These are phyloP conservation scores for Tenodera sinensis DNA, from an alignment of 2,888 invertebrate species.

Conservation along the genomic window DNA sequence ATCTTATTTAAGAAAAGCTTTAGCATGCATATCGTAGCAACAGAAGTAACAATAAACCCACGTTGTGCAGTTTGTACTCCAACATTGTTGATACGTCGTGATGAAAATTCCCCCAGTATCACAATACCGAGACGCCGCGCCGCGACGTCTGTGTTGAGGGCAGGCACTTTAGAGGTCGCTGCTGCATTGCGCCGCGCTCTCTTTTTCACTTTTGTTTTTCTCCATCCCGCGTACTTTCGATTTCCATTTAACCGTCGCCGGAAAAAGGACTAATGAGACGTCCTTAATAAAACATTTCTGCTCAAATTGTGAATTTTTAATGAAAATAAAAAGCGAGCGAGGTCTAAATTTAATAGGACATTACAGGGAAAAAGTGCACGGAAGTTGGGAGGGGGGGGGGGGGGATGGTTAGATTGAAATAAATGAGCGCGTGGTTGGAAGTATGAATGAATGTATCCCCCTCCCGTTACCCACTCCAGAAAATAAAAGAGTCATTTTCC, in stretches of 20 bases:
- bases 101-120: not conserved
- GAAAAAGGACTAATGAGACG: conserved; percentile 7
- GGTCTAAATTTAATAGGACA: not conserved
- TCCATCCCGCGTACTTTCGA: not conserved
- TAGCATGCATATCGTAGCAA: no score
- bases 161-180: not conserved
- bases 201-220: not conserved
- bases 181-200: not conserved
- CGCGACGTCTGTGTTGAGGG: not conserved
- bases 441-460: not conserved
- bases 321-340: not conserved
- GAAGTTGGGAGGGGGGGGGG: not conserved
- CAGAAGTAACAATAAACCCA: no score
- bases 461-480: conserved; percentile 1
- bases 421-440: conserved; percentile 10
- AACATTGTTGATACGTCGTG: not conserved
- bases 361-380: not conserved
- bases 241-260: conserved; percentile 1
- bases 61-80: no score
- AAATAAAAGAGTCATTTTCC: conserved; percentile 18
- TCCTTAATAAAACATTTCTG: conserved; percentile 12
- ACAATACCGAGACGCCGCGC: not conserved
- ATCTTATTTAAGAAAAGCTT: no score
- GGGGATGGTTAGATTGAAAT: not conserved
- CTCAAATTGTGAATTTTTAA: not conserved